Evolutionary conservation across 92 coral and sea anemone species (phyloP), one percentile per base, ranked within the genome.

Genomic region (Porites cylindrica): DNA sequence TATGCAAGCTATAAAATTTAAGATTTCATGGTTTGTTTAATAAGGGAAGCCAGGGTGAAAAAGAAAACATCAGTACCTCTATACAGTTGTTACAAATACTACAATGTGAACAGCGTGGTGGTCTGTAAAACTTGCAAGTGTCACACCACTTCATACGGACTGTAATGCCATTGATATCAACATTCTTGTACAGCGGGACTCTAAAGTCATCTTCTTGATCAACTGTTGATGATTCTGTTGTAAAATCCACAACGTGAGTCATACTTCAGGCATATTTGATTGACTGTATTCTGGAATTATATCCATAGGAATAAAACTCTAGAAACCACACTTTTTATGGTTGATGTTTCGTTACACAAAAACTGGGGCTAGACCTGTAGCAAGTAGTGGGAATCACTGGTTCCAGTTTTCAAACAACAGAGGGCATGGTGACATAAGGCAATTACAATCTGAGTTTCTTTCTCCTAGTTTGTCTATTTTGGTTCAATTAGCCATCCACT

Each of bases 141-240:
- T 97, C 99, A 75, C 99, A 97, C 99, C 99, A 97, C 67, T 97
- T 97, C 99, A 97, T 97, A 19, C 98, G 92, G 7, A 97, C 98
- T 56, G 95, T 93, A 5, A 92, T 93, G 7, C 99, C 99, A 84
- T 95, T 97, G 12, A 97, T 97, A 77, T 97, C 99, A 59, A 97
- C 91, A 92, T 91, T 95, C 85, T 91, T 95, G 86, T 88, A 97
- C 52, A 97, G 81, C 1, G 99, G 99, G 12, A 90, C 95, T 82
- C 93, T 97, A 76, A 97, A 97, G 81, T 97, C 99, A 90, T 97
- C 98, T 26, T 92, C 95, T 11, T 78, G 90, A 13, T 95, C 98
- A n/a, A 83, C 11, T 38, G 80, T 43, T 43, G 88, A 63, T 20
- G 75, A 65, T 19, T 78, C 85, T 58, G 85, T 78, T 67, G 68